Evolutionary conservation across 2,113 vertebrate species (phyloP).

Genomic region (Callipepla californica): DNA sequence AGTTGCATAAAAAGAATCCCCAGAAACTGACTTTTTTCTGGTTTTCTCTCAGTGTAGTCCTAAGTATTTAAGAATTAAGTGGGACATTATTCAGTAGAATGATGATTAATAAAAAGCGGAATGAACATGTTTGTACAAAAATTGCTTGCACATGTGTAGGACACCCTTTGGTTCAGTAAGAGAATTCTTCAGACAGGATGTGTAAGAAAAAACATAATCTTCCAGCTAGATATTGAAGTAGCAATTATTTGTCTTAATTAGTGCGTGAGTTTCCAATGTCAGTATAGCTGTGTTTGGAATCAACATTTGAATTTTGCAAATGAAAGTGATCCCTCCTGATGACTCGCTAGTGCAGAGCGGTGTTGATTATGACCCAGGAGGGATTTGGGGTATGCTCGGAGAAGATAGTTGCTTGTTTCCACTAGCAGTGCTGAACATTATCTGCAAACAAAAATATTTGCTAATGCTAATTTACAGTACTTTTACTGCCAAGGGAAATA

Average conservation of each 20-base stretch:
- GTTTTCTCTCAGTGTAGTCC: background rate
- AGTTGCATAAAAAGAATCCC: background rate
- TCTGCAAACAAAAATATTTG: too few species aligned
- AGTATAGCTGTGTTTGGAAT: background rate
- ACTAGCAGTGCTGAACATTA: background rate
- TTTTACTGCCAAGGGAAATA: background rate
- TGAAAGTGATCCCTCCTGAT: background rate
- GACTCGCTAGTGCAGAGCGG: background rate
- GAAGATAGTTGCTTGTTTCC: background rate
- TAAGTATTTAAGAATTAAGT: background rate
- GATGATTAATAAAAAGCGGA: background rate
- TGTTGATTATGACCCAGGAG: background rate
- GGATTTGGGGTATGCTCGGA: background rate
- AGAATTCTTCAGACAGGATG: background rate
- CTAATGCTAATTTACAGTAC: background rate
- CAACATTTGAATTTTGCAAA: background rate
- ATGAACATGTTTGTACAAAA: background rate
- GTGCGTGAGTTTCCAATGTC: background rate
- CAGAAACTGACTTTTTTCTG: background rate
- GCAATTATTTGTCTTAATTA: background rate
- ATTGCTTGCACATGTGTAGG: rapidly evolving
- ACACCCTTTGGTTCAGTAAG: background rate
- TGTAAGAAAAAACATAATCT: rapidly evolving
- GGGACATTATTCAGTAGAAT: background rate
- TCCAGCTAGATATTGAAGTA: background rate